Base-by-base conservation (phyloP, 2,113 vertebrate genomes). In the Myotis davidii region DNA sequence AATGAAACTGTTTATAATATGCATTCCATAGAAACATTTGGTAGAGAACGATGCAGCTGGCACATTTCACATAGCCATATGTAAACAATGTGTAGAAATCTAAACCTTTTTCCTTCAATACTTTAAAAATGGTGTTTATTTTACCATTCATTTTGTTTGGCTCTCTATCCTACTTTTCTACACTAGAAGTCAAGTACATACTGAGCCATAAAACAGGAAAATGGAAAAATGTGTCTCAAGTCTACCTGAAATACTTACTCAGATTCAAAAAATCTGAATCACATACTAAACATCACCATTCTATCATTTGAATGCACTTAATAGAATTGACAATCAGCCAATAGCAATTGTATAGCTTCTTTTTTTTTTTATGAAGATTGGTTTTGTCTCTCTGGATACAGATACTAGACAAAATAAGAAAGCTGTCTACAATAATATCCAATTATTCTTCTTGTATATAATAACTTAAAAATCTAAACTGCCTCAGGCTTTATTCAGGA, bases 71-170 rank as follows among this genome's bases (percentile, higher is more conserved):
- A 18, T 13, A 39, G 12, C 59, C 17, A 42, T 70, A 37, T 48
- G 32, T 50, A 72, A 70, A 78, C 21, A 18, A 39, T 39, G 20
- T 87, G 3, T 88, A 82, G 65, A 88, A 87, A 32, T 72, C 20
- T 45, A 76, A 85, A 45, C 34, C 16, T 69, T 70, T 54, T 85
- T 84, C 39, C 82, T 73, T 61, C 13, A 39, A n/a, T 83, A 65
- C 27, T 74, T 88, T 21, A 32, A 91, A 59, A 29, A 18, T 59
- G 23, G 56, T 69, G 6, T 74, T 74, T 65, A 65, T 91, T 84
- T 89, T 84, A 48, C 67, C n/a, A 86, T 73, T 73, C 23, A 56
- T 67, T 82, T 83, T 83, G 32, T 87, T 67, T 91, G 67, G 29
- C 32, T 88, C n/a, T 65, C 21, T n/a, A 69, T 27, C 48, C 45